These are phyloP conservation scores for Oncorhynchus clarkii DNA, from an alignment of 2,113 vertebrate species.

Conservation along the genomic window DNA sequence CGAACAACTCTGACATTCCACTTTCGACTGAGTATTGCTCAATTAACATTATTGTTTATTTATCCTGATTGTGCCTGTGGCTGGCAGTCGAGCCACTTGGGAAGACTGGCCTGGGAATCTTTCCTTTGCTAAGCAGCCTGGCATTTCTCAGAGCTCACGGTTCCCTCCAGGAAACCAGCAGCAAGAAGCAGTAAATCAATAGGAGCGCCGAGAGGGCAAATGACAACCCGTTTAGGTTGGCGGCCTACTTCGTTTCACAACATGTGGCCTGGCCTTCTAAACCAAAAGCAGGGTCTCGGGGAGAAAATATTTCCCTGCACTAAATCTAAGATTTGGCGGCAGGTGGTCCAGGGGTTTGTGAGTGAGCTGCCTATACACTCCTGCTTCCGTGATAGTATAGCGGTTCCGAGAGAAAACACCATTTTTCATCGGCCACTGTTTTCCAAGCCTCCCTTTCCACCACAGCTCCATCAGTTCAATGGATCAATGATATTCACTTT, in stretches of 20 bases:
- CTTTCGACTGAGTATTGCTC: conserved; percentile 16
- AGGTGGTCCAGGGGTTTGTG: conserved; percentile 64
- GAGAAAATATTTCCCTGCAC: conserved; percentile 71
- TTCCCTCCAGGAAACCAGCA: conserved; percentile 68
- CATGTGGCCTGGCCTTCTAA: conserved; percentile 72
- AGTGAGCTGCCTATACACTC: conserved; percentile 54
- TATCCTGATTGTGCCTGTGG: conserved; percentile 40
- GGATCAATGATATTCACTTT: conserved; percentile 41
- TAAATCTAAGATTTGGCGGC: conserved; percentile 77
- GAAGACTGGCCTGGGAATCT: conserved; percentile 56
- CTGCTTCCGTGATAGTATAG: conserved; percentile 52
- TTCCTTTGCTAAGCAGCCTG: conserved; percentile 62
- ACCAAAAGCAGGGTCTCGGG: conserved; percentile 62
- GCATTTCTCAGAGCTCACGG: conserved; percentile 50
- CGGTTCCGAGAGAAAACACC: conserved; percentile 50
- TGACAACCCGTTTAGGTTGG: conserved; percentile 77
- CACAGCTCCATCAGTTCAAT: conserved; percentile 47
- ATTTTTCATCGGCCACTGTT: conserved; percentile 57
- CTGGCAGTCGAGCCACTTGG: conserved; percentile 46
- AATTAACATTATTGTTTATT: conserved; percentile 49
- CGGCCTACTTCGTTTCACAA: conserved; percentile 75
- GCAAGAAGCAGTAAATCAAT: conserved; percentile 77
- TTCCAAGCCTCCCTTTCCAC: conserved; percentile 21
- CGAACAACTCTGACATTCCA: conserved; percentile 5
- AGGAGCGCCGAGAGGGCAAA: conserved; percentile 71